Evolutionary conservation across 2,113 vertebrate species (phyloP).

Genomic region (Chionis minor): DNA sequence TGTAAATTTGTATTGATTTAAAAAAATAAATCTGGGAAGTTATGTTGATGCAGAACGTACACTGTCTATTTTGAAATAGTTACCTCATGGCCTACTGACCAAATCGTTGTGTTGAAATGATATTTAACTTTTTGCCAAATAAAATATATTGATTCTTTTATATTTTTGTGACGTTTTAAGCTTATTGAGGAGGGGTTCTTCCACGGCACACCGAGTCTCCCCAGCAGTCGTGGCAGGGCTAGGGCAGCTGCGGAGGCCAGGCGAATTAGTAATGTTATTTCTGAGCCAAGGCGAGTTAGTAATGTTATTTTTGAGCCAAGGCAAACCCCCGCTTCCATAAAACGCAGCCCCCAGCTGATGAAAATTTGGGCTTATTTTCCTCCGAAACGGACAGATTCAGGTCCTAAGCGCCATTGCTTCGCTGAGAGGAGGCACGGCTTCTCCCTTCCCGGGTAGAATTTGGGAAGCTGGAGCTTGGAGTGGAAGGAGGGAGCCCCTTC

Average conservation of each 20-base stretch:
- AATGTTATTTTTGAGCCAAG: neutral
- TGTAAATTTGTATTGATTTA: slow-evolving; percentile 77
- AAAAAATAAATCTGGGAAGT: slow-evolving; percentile 56
- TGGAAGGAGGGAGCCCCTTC: neutral
- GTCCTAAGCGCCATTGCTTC: neutral
- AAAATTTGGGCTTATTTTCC: neutral
- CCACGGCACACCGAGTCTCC: neutral
- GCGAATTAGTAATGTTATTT: neutral
- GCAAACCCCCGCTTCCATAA: neutral
- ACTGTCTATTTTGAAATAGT: slow-evolving; percentile 87
- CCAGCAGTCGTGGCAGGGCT: neutral
- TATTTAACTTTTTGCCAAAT: slow-evolving; percentile 95
- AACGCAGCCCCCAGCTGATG: neutral
- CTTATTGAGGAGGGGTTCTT: slow-evolving; percentile 12
- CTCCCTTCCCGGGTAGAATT: too few species aligned
- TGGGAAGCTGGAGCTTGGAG: neutral
- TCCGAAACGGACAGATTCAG: neutral
- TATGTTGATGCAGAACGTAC: slow-evolving; percentile 72
- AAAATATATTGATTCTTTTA: slow-evolving; percentile 88
- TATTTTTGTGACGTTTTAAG: slow-evolving; percentile 60
- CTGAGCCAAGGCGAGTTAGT: neutral
- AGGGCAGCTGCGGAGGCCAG: neutral
- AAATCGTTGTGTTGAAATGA: slow-evolving; percentile 87
- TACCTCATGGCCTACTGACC: slow-evolving; percentile 95
- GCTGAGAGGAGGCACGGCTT: neutral